These are phyloP conservation scores for Thalpophila matura DNA, from an alignment of 2,888 invertebrate species.

Conservation along the genomic window DNA sequence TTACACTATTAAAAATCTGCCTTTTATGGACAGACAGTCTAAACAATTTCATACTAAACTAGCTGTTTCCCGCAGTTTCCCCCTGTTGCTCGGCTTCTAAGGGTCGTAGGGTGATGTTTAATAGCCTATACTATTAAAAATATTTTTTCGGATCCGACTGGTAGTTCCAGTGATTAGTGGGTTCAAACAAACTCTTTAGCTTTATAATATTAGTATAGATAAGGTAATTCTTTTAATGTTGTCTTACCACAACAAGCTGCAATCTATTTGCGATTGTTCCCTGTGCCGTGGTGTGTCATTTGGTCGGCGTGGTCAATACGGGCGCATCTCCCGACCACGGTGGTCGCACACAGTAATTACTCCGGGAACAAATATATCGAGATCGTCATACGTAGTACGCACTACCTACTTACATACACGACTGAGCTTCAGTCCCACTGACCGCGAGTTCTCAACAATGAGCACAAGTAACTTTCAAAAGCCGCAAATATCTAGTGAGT, in stretches of 20 bases:
- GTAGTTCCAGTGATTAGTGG: no score
- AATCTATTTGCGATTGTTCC: neutral
- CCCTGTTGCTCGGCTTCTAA: no score
- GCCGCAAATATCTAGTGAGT: no score
- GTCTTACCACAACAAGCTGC: neutral
- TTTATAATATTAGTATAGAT: no score
- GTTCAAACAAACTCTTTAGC: no score
- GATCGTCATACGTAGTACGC: neutral
- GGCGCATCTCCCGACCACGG: no score
- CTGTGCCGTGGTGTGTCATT: neutral
- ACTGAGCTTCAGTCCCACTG: neutral
- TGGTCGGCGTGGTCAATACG: conserved; percentile 8
- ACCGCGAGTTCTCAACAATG: neutral
- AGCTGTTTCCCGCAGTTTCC: no score
- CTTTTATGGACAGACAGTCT: neutral
- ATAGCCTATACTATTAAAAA: no score
- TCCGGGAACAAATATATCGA: conserved; percentile 14
- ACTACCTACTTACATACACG: neutral
- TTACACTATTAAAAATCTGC: no score
- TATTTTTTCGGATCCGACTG: no score
- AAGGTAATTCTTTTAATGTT: no score
- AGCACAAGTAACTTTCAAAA: neutral
- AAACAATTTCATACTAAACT: neutral
- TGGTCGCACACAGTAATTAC: conserved; percentile 25
- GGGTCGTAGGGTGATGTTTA: no score